Base-by-base conservation (phyloP, 2,797 vertebrate genomes). In the Periophthalmus magnuspinnatus region DNA sequence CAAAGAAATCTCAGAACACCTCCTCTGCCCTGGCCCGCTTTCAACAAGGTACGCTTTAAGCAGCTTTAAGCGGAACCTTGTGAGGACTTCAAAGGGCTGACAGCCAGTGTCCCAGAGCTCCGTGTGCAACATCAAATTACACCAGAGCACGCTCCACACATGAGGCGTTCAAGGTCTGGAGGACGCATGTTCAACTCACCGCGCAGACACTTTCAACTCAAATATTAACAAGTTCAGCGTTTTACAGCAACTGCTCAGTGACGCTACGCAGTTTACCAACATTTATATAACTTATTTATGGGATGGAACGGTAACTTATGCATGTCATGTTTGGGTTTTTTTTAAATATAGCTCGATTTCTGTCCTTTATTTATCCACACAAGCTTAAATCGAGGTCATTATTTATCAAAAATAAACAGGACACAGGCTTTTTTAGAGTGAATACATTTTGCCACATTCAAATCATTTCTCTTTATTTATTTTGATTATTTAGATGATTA, bases 51-150 rank as follows among this genome's bases (percentile, higher is more conserved):
- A 34, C 67, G 78, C 78, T 86, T 83, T 80, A 85, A 88, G 83
- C 74, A 72, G 87, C 86, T 85, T 84, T 79, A 85, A 87, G 89
- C 67, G 56, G 80, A 85, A 83, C 87, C 84, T 83, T 78, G 69
- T 81, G 81, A 86, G 69, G 79, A 88, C 89, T 89, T 88, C 88
- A 88, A 88, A 89, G 81, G 62, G 61, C 76, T 34, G 52, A 64
- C 70, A 65, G 84, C 5, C 57, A 24, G 77, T n/a, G 84, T 86
- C 86, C 83, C 85, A 69, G 59, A 69, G 85, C 86, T 84, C 75
- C 1, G 73, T 19, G 64, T 70, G 6, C 41, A 10, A 38, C 9
- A 62, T 72, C 84, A 65, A 22, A 81, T 84, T 70, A 81, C 77
- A 72, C 63, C 1, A 1, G 36, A 33, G 78, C 54, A 38, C 16